Conservation (phyloP, 2,113 vertebrate species). For the Beaufortia kweichowensis region DNA sequence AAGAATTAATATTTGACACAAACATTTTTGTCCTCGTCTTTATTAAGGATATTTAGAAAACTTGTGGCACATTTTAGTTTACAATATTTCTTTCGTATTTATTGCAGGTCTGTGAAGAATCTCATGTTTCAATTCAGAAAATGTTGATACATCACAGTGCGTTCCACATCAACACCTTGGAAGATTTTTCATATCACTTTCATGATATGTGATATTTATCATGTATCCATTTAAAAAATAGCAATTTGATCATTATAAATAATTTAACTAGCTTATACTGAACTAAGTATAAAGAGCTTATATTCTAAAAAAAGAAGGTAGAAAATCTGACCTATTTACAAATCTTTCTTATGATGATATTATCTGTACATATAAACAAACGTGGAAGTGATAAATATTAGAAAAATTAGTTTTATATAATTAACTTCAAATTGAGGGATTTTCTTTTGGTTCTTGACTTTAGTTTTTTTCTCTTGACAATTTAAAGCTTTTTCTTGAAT, state of each 20-base stretch:
- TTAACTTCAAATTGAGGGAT: background rate
- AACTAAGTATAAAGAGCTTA: conserved; percentile 50
- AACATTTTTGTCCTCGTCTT: conserved; percentile 58
- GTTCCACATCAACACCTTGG: conserved; percentile 41
- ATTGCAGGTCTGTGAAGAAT: background rate
- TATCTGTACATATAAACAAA: conserved; percentile 33
- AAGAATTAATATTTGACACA: conserved; percentile 75
- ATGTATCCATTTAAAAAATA: conserved; percentile 58
- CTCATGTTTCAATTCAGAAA: background rate
- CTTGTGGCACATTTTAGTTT: background rate
- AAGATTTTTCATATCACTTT: too few species aligned
- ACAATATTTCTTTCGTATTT: background rate
- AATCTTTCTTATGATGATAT: conserved; percentile 1
- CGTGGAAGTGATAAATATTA: conserved; percentile 5
- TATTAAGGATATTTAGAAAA: conserved; percentile 27
- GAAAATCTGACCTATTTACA: conserved; percentile 50
- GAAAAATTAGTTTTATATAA: background rate
- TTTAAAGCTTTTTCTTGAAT: background rate
- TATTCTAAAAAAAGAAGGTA: conserved; percentile 48
- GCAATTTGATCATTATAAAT: conserved; percentile 57
- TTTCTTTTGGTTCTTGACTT: too few species aligned
- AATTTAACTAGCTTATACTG: conserved; percentile 20
- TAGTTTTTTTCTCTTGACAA: background rate
- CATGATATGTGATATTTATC: too few species aligned
- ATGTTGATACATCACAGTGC: conserved; percentile 52